Percentiles rank a stretch among this genome's conserved stretches.
These are phyloP conservation scores for Napeogenes inachia DNA, from an alignment of 2,888 invertebrate species.

Conservation along the genomic window DNA sequence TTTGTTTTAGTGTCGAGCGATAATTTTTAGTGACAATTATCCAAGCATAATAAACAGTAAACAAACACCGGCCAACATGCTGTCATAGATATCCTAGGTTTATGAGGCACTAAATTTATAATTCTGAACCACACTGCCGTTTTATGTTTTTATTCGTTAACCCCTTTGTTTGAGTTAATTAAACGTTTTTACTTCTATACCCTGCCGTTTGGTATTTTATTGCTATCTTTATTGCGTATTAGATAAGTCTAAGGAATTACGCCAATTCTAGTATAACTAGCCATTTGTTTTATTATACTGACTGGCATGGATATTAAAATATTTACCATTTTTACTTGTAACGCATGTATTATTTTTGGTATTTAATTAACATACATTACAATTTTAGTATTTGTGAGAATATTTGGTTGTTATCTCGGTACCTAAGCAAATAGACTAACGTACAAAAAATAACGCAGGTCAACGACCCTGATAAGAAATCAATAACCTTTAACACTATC, in stretches of 20 bases:
- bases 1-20: too few relatives aligned
- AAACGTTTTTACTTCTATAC: constrained; percentile 30
- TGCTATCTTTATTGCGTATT: constrained; percentile 14
- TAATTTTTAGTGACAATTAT: neutral
- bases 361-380: too few relatives aligned
- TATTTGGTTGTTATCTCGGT: too few relatives aligned
- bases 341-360: too few relatives aligned
- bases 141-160: constrained; percentile 34
- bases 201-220: constrained; percentile 25
- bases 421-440: neutral
- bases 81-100: constrained; percentile 29
- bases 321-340: too few relatives aligned
- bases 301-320: too few relatives aligned
- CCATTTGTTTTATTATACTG: too few relatives aligned
- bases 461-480: constrained; percentile 62
- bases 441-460: constrained; percentile 45
- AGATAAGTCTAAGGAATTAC: constrained; percentile 4
- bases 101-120: constrained; percentile 34
- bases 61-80: constrained; percentile 2
- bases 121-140: constrained; percentile 29
- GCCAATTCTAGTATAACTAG: neutral
- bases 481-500: constrained; percentile 57
- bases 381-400: too few relatives aligned
- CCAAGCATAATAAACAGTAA: neutral
- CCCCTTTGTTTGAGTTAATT: constrained; percentile 33